phyloP scores from a whole-genome alignment of 2,113 vertebrate species.

The Laterallus jamaicensis region DNA sequence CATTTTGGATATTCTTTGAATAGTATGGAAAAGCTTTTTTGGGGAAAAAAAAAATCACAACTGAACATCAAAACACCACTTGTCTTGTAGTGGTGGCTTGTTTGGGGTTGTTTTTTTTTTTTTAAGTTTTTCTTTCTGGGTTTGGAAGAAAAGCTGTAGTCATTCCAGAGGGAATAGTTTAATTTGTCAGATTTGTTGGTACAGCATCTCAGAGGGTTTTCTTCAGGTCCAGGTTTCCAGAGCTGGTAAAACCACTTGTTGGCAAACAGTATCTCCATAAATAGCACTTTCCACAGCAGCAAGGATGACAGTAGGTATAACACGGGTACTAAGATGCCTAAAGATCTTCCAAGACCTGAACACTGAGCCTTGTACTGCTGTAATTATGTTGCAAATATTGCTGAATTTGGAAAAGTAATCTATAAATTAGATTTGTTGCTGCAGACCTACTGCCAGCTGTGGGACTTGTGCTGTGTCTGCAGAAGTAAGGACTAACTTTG shows the following conservation, averaged over 20 bases:
- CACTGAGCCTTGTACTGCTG: neutral
- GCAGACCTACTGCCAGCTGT: neutral
- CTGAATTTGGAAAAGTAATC: slow-evolving; percentile 24
- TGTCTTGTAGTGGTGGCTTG: neutral
- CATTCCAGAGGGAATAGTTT: neutral
- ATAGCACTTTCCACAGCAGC: neutral
- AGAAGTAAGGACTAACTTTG: neutral
- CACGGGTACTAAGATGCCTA: neutral
- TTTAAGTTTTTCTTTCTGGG: too few relatives aligned
- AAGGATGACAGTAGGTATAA: neutral
- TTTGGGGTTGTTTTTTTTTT: too few relatives aligned
- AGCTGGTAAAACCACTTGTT: neutral
- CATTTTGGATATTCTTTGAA: neutral
- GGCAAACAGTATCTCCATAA: neutral
- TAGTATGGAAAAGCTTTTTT: neutral
- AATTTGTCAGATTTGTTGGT: neutral
- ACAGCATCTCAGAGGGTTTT: neutral
- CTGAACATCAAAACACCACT: neutral
- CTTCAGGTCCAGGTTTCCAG: neutral
- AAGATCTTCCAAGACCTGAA: neutral
- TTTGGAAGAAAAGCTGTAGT: neutral
- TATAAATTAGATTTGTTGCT: slow-evolving; percentile 36
- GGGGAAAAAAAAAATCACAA: too few relatives aligned
- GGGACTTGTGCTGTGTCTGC: slow-evolving; percentile 21
- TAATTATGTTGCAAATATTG: slow-evolving; percentile 45